phyloP scores from a whole-genome alignment of 2,888 invertebrate species.

The Perdita meconis region DNA sequence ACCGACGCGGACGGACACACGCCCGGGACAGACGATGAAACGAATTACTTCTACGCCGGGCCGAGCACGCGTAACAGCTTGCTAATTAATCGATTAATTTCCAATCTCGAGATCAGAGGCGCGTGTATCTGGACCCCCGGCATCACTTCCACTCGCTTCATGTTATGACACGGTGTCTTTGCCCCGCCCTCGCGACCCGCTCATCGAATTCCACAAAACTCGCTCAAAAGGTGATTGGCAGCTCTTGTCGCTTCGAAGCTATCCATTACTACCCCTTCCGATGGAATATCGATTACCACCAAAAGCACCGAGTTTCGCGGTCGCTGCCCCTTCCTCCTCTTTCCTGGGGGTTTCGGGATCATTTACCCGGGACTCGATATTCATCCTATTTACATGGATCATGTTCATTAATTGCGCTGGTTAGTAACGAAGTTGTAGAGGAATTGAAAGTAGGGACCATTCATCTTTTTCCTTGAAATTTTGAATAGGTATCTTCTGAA shows the following conservation, averaged over 20 bases:
- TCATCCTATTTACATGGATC: no score
- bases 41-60: conserved; percentile 61
- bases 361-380: no score
- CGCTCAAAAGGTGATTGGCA: not conserved
- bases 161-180: conserved; percentile 37
- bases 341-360: no score
- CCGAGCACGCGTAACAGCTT: conserved; percentile 62
- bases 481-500: no score
- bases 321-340: not conserved
- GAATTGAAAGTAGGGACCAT: no score
- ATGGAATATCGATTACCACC: not conserved
- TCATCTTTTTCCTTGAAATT: no score
- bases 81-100: conserved; percentile 74
- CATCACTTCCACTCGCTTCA: conserved; percentile 24
- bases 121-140: conserved; percentile 13
- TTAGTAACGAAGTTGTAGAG: no score
- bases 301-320: not conserved
- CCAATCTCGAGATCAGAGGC: conserved; percentile 59
- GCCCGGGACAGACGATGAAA: conserved; percentile 54
- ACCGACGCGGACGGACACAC: conserved; percentile 26
- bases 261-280: not conserved
- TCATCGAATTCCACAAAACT: not conserved
- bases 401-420: no score
- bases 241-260: conserved; percentile 1
- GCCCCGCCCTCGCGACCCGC: not conserved